Evolutionary conservation across 2,888 invertebrate species (phyloP).

Genomic region (Parnassius glacialis): DNA sequence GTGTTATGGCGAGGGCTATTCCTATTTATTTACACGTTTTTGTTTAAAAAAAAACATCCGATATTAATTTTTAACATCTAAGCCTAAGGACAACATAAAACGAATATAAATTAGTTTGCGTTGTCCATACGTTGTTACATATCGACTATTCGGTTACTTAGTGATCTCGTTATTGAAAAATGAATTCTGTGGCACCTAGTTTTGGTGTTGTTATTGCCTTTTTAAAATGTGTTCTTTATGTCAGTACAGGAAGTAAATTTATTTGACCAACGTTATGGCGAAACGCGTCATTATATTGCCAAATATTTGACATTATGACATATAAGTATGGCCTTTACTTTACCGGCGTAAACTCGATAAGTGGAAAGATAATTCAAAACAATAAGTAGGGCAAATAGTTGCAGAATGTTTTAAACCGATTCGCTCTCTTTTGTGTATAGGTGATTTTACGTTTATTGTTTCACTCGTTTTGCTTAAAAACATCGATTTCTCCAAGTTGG

Average conservation of each 20-base stretch:
- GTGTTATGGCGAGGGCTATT: background rate
- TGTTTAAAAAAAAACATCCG: background rate
- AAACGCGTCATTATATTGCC: conserved; percentile 12
- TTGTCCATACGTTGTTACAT: background rate
- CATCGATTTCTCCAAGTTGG: background rate
- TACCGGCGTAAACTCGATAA: conserved; percentile 2
- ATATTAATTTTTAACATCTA: background rate
- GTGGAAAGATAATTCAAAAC: conserved; percentile 1
- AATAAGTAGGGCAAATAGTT: conserved; percentile 3
- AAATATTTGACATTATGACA: conserved; percentile 16
- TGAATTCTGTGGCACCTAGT: conserved; percentile 2
- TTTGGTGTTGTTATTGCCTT: background rate
- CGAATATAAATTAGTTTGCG: background rate
- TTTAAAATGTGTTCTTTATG: background rate
- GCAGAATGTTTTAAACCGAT: background rate
- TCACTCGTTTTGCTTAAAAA: background rate
- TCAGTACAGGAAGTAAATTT: conserved; percentile 18
- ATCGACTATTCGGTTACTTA: background rate
- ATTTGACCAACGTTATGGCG: conserved; percentile 10
- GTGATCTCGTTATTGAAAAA: conserved; percentile 3
- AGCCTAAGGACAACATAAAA: background rate
- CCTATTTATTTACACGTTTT: background rate
- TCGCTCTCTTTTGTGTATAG: background rate
- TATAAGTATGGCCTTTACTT: background rate
- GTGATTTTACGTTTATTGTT: background rate